Evolutionary conservation across 2,888 invertebrate genomes (phyloP), one percentile per base, ranked within the genome.

Genomic region (Brenthis ino): DNA sequence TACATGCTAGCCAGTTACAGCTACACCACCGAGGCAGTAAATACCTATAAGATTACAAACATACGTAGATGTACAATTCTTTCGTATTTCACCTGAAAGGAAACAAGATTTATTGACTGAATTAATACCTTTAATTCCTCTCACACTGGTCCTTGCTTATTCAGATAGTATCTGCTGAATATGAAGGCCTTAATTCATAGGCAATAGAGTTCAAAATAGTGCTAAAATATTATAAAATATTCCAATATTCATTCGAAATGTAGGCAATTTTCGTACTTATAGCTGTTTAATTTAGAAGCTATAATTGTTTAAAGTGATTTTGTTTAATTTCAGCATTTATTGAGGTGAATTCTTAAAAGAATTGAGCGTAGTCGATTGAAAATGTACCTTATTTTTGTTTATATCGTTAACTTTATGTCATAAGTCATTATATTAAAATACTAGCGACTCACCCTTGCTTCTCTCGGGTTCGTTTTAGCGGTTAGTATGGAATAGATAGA

Each of bases 51-150:
- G 16, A 51, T 50, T 13, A 33, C 6, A 16, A 61, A 50, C 12
- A 50, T 51, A 53, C 12, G 14, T 48, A 28, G 8, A 43, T 60
- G 28, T n/a, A n/a, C 5, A 55, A 55, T 28, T 60, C 53, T 60
- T 58, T 28, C 43, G 54, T 33, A 53, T 54, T 60, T 14, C 33
- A 57, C 53, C n/a, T 20, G 12, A 28, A 58, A 65, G 37, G 14
- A 24, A 48, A 58, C 24, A 58, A 58, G 53, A 53, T 53, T 65
- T 65, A 65, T 58, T 58, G 53, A 37, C 43, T 54, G 47, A 47
- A 53, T 65, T 58, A 65, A 51, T 51, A 66, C 57, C 58, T 66
- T 28, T 66, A 58, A 66, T 65, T 65, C 43, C 57, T 63, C 53
- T 54, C 24, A 24, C 63, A 43, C 13, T 54, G 37, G 43, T 20